Conservation (phyloP, 1,140 invertebrate genomes). For the Caenorhabditis remanei region DNA sequence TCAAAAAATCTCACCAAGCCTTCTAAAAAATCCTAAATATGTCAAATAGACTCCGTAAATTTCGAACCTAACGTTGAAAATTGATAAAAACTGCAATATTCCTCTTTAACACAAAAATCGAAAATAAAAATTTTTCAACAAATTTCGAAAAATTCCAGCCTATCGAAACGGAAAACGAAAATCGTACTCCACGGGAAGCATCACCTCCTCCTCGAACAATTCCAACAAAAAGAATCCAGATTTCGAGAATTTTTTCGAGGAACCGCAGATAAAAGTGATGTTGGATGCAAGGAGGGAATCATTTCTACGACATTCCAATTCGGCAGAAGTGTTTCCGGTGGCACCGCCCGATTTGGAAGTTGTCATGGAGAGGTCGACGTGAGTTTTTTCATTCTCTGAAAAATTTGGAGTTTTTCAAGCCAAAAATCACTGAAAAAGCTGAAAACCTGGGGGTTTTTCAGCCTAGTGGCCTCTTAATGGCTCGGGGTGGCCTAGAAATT, state of each 20-base stretch:
- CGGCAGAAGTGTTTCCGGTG: conserved; percentile 2
- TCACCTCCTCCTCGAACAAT: conserved; percentile 1
- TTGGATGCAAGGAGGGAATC: conserved; percentile 41
- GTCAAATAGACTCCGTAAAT: too few relatives aligned
- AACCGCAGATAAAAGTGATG: conserved; percentile 43
- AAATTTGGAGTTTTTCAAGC: neutral
- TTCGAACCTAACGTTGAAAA: too few relatives aligned
- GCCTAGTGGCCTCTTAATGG: too few relatives aligned
- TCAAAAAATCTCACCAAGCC: too few relatives aligned
- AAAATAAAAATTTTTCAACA: neutral
- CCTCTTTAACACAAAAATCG: neutral
- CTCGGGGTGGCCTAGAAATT: too few relatives aligned
- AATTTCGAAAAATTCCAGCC: neutral
- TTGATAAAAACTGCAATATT: neutral
- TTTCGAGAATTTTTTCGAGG: conserved; percentile 57
- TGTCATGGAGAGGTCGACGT: neutral
- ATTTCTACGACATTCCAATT: conserved; percentile 6
- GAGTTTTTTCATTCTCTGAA: neutral
- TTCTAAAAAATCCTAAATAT: too few relatives aligned
- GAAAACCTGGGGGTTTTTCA: too few relatives aligned
- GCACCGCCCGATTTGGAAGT: conserved; percentile 32
- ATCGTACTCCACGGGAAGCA: conserved; percentile 33
- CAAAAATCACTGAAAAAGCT: too few relatives aligned
- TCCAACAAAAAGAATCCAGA: conserved; percentile 36
- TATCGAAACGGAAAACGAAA: conserved; percentile 42